Conservation (phyloP, 2,797 vertebrate genomes). For the Sebastes cheni region DNA sequence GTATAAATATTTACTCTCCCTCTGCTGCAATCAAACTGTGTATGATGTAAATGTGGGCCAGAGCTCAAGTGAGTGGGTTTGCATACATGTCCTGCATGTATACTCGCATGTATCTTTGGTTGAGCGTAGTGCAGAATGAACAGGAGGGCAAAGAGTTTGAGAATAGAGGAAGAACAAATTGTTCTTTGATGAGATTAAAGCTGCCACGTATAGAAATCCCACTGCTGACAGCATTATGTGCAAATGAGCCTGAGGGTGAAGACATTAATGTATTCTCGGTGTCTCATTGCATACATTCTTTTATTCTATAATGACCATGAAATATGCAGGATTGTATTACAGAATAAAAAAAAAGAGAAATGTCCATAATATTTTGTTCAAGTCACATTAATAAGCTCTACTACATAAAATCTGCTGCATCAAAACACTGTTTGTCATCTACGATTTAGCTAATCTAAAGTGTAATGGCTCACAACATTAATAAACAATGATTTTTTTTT, state of each 20-base stretch:
- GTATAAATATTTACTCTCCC: slow-evolving; percentile 38
- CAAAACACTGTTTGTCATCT: slow-evolving; percentile 2
- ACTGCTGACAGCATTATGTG: slow-evolving; percentile 1
- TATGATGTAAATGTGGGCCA: slow-evolving; percentile 20
- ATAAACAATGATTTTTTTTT: background rate
- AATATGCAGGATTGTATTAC: slow-evolving; percentile 19
- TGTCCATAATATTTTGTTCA: background rate
- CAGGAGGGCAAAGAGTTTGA: background rate
- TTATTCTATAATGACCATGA: slow-evolving; percentile 11
- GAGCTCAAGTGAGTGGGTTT: background rate
- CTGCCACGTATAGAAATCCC: background rate
- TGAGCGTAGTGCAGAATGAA: background rate
- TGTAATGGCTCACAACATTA: background rate
- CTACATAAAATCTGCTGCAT: slow-evolving; percentile 10
- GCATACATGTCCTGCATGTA: background rate
- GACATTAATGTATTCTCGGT: background rate
- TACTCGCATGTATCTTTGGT: background rate
- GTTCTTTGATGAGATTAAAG: background rate
- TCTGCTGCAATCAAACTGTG: slow-evolving; percentile 20
- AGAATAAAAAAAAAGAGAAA: background rate
- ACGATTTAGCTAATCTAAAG: background rate
- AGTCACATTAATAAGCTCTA: background rate
- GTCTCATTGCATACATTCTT: background rate
- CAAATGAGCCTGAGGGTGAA: slow-evolving; percentile 7
- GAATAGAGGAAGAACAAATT: background rate